Conservation (phyloP, 2,888 invertebrate species). For the Diaprepes abbreviatus region DNA sequence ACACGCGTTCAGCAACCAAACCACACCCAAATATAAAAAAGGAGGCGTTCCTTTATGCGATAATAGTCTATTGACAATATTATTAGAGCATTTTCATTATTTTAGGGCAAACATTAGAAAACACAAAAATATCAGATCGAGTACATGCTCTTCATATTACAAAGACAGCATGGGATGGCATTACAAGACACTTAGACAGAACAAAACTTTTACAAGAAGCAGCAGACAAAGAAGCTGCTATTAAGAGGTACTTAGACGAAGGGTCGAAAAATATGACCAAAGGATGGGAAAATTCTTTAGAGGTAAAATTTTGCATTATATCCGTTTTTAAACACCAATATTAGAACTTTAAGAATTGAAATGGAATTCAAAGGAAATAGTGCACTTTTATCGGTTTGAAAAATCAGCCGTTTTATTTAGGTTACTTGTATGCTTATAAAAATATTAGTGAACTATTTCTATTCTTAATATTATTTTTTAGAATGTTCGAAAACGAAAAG, state of each 20-base stretch:
- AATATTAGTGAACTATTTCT: too few relatives aligned
- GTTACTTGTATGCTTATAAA: too few relatives aligned
- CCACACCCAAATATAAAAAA: too few relatives aligned
- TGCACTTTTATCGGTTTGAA: too few relatives aligned
- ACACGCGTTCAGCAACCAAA: too few relatives aligned
- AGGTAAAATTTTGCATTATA: slow-evolving; percentile 61
- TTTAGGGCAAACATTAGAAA: slow-evolving; percentile 57
- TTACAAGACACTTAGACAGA: slow-evolving; percentile 62
- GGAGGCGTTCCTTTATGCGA: too few relatives aligned
- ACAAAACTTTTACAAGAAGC: slow-evolving; percentile 57
- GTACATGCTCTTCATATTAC: slow-evolving; percentile 62
- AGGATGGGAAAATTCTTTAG: slow-evolving; percentile 67
- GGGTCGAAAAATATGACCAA: slow-evolving; percentile 66
- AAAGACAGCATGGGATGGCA: slow-evolving; percentile 59
- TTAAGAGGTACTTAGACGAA: slow-evolving; percentile 64
- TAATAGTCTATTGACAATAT: too few relatives aligned
- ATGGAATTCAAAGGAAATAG: too few relatives aligned
- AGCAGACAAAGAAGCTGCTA: slow-evolving; percentile 63
- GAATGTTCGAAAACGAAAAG: slow-evolving; percentile 57
- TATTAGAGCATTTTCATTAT: background rate
- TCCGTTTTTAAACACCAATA: too few relatives aligned
- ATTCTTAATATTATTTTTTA: too few relatives aligned
- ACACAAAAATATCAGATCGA: slow-evolving; percentile 61
- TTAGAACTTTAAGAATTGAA: too few relatives aligned
- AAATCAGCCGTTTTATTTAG: too few relatives aligned